Conservation (phyloP, 2,797 vertebrate genomes). For the Alca torda region DNA sequence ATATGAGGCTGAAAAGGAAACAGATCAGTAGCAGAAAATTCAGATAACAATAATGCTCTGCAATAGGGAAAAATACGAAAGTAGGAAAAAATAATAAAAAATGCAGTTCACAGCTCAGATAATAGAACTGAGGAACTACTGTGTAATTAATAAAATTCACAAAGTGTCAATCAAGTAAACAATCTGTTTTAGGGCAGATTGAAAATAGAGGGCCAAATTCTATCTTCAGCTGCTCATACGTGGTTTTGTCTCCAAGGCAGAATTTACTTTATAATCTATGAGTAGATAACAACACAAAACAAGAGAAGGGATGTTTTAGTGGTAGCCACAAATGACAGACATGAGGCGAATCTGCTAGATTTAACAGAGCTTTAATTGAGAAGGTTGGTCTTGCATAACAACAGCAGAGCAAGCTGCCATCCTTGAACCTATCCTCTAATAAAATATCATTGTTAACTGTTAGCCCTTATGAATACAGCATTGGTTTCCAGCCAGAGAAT, state of each 20-base stretch:
- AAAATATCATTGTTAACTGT: constrained; percentile 33
- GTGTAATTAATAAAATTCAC: constrained; percentile 51
- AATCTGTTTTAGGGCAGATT: neutral
- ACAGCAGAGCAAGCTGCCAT: neutral
- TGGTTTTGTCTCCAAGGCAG: constrained; percentile 32
- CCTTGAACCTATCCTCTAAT: neutral
- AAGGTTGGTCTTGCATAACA: constrained; percentile 54
- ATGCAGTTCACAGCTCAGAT: neutral
- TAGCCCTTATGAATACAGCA: neutral
- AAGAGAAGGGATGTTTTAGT: constrained; percentile 18
- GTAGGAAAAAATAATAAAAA: constrained; percentile 8
- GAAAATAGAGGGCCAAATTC: constrained; percentile 36
- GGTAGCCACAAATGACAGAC: neutral
- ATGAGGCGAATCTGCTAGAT: constrained; percentile 18
- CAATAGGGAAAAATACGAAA: neutral
- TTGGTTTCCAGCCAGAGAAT: neutral
- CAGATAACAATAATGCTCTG: neutral
- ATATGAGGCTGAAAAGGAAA: constrained; percentile 4
- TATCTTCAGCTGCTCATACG: constrained; percentile 9
- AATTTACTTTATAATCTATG: constrained; percentile 31
- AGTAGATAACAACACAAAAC: neutral
- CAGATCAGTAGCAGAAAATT: neutral
- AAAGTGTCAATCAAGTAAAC: constrained; percentile 33
- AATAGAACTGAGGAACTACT: neutral
- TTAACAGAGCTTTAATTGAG: constrained; percentile 44